phyloP scores from a whole-genome alignment of 1,140 invertebrate species.

The Amyelois transitella region DNA sequence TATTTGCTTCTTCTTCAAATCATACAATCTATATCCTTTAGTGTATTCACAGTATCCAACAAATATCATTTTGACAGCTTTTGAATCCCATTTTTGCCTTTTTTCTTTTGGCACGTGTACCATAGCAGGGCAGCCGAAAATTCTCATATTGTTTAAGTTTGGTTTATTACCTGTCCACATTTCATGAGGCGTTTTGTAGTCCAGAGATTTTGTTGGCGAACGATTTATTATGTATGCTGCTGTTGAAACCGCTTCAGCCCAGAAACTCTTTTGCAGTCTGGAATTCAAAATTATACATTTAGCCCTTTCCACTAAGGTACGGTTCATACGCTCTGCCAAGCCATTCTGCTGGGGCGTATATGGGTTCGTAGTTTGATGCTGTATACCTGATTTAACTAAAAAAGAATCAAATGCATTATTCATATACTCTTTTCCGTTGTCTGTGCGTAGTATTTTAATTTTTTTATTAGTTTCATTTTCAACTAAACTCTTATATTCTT shows the following conservation, averaged over 20 bases:
- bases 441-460: no score
- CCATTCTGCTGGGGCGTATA: no score
- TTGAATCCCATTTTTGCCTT: neutral
- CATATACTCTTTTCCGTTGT: no score
- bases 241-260: neutral
- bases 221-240: neutral
- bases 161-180: neutral
- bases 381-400: neutral
- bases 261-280: neutral
- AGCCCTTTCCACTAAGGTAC: no score
- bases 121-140: neutral
- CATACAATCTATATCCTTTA: neutral
- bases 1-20: neutral
- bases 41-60: neutral
- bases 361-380: neutral
- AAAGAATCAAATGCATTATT: no score
- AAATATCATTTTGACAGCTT: neutral
- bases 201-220: no score
- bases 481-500: constrained; percentile 17
- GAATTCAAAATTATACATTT: neutral
- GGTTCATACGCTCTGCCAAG: no score
- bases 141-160: neutral
- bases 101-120: neutral
- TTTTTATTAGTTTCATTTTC: no score
- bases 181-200: no score